Percentiles rank a stretch among this genome's conserved stretches.
phyloP scores from a whole-genome alignment of 2,797 vertebrate species.

The Mus minutoides region DNA sequence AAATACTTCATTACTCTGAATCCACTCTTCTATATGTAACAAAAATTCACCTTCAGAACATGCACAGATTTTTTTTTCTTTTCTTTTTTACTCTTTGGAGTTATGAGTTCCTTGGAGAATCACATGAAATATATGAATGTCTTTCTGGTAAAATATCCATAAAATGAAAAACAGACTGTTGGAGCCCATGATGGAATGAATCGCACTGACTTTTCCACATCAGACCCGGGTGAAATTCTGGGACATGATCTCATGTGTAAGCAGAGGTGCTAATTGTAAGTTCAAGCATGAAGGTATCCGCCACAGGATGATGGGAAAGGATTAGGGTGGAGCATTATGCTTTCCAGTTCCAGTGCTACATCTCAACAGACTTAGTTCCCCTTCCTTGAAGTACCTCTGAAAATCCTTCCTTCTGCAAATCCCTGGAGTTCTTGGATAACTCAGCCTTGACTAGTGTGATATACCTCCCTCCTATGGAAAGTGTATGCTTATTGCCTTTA shows the following conservation, averaged over 20 bases:
- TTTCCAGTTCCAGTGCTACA: background rate
- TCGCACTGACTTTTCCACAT: background rate
- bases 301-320: background rate
- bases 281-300: background rate
- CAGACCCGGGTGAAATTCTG: background rate
- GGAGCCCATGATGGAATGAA: background rate
- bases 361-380: background rate
- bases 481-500: background rate
- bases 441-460: background rate
- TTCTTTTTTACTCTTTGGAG: background rate
- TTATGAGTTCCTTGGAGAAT: conserved; percentile 26
- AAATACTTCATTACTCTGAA: conserved; percentile 25
- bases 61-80: background rate
- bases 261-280: background rate
- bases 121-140: background rate
- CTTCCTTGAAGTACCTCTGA: background rate
- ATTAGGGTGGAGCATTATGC: background rate
- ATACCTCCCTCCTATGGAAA: background rate
- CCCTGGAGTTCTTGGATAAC: background rate
- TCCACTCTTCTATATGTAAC: background rate
- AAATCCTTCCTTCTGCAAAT: background rate
- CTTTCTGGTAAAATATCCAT: background rate
- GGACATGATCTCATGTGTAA: background rate
- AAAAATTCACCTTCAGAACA: conserved; percentile 39
- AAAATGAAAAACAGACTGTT: background rate